Evolutionary conservation across 1,140 invertebrate genomes (phyloP).

Genomic region (Cydia amplana): DNA sequence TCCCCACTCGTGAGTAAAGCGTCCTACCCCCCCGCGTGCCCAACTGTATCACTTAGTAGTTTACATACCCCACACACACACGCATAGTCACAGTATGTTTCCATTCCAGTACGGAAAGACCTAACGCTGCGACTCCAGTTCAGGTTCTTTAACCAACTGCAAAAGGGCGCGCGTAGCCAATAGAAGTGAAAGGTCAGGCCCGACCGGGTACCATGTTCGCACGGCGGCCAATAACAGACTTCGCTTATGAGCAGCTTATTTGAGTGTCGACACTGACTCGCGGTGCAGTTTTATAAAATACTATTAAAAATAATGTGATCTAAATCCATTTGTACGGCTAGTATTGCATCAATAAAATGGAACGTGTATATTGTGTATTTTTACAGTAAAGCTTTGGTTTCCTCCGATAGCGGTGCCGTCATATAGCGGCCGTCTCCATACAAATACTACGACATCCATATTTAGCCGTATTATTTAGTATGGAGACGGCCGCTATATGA

Average conservation of each 20-base stretch:
- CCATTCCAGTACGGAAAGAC: constrained; percentile 93
- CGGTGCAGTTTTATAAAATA: constrained; percentile 60
- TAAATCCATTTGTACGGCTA: not conserved
- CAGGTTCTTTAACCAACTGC: constrained; percentile 95
- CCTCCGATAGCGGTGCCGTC: no score
- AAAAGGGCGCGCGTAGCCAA: constrained; percentile 91
- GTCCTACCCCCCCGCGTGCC: constrained; percentile 59
- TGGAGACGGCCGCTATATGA: no score
- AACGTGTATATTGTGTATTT: no score
- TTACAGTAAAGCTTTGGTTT: no score
- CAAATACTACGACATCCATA: no score
- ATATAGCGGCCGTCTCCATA: no score
- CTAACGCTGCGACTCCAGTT: constrained; percentile 94
- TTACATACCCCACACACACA: not conserved
- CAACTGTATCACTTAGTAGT: not conserved
- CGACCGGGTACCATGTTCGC: constrained; percentile 83
- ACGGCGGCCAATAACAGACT: constrained; percentile 73
- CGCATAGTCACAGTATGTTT: constrained; percentile 67
- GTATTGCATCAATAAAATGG: no score
- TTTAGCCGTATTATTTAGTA: no score
- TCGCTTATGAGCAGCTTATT: constrained; percentile 74
- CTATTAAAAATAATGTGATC: not conserved
- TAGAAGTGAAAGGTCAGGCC: constrained; percentile 88
- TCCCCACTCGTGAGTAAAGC: constrained; percentile 76
- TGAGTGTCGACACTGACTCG: constrained; percentile 60